Evolutionary conservation across 2,113 vertebrate genomes (phyloP).

Genomic region (Columbina picui): DNA sequence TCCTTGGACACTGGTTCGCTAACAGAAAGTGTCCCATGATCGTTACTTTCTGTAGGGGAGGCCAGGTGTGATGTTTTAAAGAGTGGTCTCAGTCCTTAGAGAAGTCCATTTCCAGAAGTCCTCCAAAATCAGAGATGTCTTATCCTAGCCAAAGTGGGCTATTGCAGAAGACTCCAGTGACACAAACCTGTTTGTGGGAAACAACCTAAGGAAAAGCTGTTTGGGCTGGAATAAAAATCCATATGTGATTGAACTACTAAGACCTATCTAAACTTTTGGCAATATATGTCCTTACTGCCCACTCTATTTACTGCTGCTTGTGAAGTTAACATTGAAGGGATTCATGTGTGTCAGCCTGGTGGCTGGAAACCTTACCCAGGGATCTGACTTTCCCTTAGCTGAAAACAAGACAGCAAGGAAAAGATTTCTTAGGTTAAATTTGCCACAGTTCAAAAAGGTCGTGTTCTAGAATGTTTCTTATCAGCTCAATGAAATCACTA

Average conservation of each 20-base stretch:
- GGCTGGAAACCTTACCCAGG: background rate
- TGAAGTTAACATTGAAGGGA: background rate
- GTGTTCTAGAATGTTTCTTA: background rate
- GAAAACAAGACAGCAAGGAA: background rate
- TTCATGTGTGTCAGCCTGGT: background rate
- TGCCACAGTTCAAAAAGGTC: background rate
- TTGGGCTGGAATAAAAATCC: background rate
- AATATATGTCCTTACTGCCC: background rate
- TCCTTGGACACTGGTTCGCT: background rate
- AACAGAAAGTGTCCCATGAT: background rate
- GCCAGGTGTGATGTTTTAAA: background rate
- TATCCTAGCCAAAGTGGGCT: background rate
- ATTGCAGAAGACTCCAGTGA: background rate
- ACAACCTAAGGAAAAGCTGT: background rate
- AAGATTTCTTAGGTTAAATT: background rate
- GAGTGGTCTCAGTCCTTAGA: background rate
- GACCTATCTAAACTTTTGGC: background rate
- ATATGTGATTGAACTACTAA: background rate
- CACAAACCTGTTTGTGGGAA: background rate
- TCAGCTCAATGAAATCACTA: background rate
- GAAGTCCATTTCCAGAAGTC: background rate
- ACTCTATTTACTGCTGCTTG: background rate
- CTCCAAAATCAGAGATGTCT: background rate
- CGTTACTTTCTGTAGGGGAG: background rate
- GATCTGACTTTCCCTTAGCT: background rate